These are phyloP conservation scores for Callinectes sapidus DNA, from an alignment of 2,888 invertebrate genomes.

Conservation along the genomic window DNA sequence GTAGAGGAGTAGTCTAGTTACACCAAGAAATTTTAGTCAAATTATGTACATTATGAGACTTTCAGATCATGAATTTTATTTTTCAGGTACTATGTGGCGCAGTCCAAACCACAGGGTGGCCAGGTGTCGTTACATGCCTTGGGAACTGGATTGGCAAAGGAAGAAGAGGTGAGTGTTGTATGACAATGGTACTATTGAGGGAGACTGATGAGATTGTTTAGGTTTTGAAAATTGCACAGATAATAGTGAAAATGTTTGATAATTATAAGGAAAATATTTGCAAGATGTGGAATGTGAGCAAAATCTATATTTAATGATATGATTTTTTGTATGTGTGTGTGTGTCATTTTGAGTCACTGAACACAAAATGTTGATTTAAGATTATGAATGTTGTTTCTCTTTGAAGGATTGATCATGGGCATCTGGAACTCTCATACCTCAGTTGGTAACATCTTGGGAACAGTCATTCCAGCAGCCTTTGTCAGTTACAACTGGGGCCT, in stretches of 20 bases:
- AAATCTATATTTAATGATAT: too few relatives aligned
- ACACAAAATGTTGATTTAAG: background rate
- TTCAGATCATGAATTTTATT: background rate
- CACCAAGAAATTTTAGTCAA: background rate
- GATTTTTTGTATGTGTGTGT: background rate
- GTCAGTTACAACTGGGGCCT: conserved; percentile 92
- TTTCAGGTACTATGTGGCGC: conserved; percentile 86
- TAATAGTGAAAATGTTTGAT: too few relatives aligned
- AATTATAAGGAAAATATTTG: too few relatives aligned
- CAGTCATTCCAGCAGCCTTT: conserved; percentile 87
- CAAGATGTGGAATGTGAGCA: too few relatives aligned
- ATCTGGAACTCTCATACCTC: conserved; percentile 75
- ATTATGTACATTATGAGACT: background rate
- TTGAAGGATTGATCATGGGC: conserved; percentile 87
- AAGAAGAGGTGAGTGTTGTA: conserved; percentile 82
- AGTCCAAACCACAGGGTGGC: conserved; percentile 96
- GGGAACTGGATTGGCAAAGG: conserved; percentile 98
- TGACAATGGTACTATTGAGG: background rate
- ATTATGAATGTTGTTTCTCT: background rate
- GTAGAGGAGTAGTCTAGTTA: background rate
- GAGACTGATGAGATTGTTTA: too few relatives aligned
- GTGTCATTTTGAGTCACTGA: background rate
- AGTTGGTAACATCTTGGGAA: conserved; percentile 94
- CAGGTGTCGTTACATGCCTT: conserved; percentile 93
- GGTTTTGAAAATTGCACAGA: too few relatives aligned